These are phyloP conservation scores for Nannobrachium achirus DNA, from an alignment of 2,113 vertebrate genomes.

Conservation along the genomic window DNA sequence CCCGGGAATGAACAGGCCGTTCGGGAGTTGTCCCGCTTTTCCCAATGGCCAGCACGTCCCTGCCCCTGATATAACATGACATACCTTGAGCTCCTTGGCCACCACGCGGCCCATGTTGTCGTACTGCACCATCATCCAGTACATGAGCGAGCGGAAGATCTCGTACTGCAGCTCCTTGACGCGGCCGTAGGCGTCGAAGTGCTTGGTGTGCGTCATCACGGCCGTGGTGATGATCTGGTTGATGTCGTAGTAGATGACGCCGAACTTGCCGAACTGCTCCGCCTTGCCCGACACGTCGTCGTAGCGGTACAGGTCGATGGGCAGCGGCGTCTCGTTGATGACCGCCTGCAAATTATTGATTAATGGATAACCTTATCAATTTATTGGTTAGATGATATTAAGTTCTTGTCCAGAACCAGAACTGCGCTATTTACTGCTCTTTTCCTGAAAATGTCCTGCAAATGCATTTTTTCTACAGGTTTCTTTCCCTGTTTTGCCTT, in stretches of 20 bases:
- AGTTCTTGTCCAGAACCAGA: no score
- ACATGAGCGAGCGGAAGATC: slow-evolving; percentile 98
- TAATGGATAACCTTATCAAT: no score
- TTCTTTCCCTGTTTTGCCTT: no score
- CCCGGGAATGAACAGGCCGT: no score
- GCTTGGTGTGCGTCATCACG: slow-evolving; percentile 98
- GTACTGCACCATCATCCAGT: slow-evolving; percentile 98
- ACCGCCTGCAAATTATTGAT: no score
- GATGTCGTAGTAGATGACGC: slow-evolving; percentile 98
- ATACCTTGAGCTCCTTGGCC: slow-evolving; percentile 94
- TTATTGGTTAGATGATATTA: no score
- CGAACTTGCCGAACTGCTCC: slow-evolving; percentile 98
- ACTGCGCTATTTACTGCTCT: no score
- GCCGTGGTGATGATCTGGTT: slow-evolving; percentile 98
- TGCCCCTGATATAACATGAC: no score
- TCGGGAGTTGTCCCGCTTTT: no score
- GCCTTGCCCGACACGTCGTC: slow-evolving; percentile 97
- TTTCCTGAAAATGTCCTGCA: no score
- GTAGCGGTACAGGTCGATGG: slow-evolving; percentile 96
- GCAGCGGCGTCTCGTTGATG: slow-evolving; percentile 95
- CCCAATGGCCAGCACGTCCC: no score
- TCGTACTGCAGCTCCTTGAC: slow-evolving; percentile 98
- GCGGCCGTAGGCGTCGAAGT: slow-evolving; percentile 95
- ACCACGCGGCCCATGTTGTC: slow-evolving; percentile 99
- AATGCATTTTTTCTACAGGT: no score